Evolutionary conservation across 2,888 invertebrate genomes (phyloP).

Genomic region (Drosophila borborema): DNA sequence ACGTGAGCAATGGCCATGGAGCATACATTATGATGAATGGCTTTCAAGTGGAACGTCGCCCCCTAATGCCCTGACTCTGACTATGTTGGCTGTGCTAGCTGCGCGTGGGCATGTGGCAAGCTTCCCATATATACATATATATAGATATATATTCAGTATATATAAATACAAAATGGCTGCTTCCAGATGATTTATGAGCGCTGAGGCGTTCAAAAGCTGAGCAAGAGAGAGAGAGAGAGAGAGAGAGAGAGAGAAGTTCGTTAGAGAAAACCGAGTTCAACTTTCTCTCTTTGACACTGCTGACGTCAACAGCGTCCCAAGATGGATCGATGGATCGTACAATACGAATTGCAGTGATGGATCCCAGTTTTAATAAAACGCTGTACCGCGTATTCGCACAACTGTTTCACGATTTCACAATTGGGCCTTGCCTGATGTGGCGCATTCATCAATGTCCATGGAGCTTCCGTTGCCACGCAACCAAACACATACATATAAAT

Average conservation of each 20-base stretch:
- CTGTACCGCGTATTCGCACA: conserved; percentile 37
- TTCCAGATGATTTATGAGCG: conserved; percentile 75
- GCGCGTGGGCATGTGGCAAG: conserved; percentile 54
- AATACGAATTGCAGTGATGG: conserved; percentile 33
- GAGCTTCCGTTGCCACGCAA: conserved; percentile 61
- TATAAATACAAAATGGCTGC: conserved; percentile 66
- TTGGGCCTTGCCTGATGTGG: conserved; percentile 43
- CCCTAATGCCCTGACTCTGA: conserved; percentile 47
- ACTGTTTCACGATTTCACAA: conserved; percentile 32
- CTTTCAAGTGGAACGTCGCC: conserved; percentile 77
- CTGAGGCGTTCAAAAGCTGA: conserved; percentile 65
- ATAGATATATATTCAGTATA: conserved; percentile 17
- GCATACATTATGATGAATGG: conserved; percentile 74
- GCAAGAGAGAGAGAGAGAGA: conserved; percentile 28
- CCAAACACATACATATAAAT: conserved; percentile 28
- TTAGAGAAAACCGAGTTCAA: conserved; percentile 48
- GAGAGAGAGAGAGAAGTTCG: conserved; percentile 31
- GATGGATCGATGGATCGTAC: conserved; percentile 71
- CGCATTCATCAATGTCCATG: conserved; percentile 77
- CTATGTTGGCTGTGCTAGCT: conserved; percentile 37
- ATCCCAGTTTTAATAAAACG: conserved; percentile 40
- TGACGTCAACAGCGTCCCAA: conserved; percentile 42
- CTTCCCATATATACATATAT: conserved; percentile 28
- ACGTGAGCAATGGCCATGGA: conserved; percentile 57
- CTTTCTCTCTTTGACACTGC: conserved; percentile 58